phyloP scores from a whole-genome alignment of 2,888 invertebrate species.

The Acleris cristana region DNA sequence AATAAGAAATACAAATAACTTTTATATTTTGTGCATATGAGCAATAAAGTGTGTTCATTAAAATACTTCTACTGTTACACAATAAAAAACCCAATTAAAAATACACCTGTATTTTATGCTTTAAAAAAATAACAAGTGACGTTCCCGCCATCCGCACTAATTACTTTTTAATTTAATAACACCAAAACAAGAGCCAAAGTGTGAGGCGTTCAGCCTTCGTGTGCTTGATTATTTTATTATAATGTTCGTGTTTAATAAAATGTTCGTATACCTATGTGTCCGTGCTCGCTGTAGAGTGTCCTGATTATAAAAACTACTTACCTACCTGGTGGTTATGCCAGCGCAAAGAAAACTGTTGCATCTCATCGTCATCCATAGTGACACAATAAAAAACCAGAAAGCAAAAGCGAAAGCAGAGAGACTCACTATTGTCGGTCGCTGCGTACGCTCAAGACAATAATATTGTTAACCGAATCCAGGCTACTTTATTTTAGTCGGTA shows the following conservation, averaged over 20 bases:
- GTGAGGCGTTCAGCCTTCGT: constrained; percentile 30
- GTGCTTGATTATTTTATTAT: constrained; percentile 33
- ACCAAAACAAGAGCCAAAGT: constrained; percentile 16
- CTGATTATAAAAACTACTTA: constrained; percentile 70
- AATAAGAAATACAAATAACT: too few relatives aligned
- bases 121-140: background rate
- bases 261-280: constrained; percentile 51
- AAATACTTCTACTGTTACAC: too few relatives aligned
- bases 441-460: constrained; percentile 75
- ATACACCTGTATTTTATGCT: too few relatives aligned
- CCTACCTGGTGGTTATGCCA: constrained; percentile 93
- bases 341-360: constrained; percentile 92
- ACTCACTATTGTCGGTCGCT: constrained; percentile 63
- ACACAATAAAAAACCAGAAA: constrained; percentile 54
- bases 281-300: constrained; percentile 60
- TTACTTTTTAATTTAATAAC: constrained; percentile 26
- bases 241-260: constrained; percentile 31
- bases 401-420: constrained; percentile 60
- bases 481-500: constrained; percentile 83
- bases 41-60: too few relatives aligned
- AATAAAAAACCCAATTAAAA: too few relatives aligned
- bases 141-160: background rate
- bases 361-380: constrained; percentile 84
- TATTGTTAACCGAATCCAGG: constrained; percentile 84
- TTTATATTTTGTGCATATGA: too few relatives aligned